phyloP scores from a whole-genome alignment of 2,888 invertebrate genomes.

The Bembecia ichneumoniformis region DNA sequence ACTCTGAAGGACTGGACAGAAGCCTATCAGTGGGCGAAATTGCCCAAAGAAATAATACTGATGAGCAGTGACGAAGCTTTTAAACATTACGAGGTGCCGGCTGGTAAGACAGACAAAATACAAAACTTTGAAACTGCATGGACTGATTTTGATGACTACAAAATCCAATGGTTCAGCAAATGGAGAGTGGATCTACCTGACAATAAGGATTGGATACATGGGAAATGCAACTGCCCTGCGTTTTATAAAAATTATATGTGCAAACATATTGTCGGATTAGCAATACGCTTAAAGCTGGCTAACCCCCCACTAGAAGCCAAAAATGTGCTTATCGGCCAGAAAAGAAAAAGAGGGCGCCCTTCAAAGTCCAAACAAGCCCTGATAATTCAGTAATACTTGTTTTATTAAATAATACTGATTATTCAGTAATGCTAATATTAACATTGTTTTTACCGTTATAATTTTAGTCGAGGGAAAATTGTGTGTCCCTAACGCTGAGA shows the following conservation, averaged over 20 bases:
- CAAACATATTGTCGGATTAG: background rate
- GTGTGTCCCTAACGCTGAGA: no score
- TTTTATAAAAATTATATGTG: background rate
- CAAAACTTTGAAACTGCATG: background rate
- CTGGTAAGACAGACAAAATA: conserved; percentile 7
- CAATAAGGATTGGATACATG: background rate
- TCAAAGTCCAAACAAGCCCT: no score
- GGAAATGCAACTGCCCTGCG: background rate
- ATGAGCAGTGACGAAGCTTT: conserved; percentile 5
- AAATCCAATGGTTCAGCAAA: background rate
- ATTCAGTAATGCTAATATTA: no score
- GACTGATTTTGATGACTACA: background rate
- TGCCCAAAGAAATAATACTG: conserved; percentile 5
- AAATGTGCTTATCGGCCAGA: no score
- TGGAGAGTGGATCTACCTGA: background rate
- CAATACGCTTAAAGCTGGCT: no score
- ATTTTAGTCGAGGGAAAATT: no score
- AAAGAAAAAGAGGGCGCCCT: no score
- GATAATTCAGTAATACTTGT: no score
- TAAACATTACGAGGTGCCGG: conserved; percentile 8
- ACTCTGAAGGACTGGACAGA: conserved; percentile 12
- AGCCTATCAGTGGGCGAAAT: conserved; percentile 13
- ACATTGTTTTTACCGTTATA: no score
- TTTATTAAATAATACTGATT: no score
- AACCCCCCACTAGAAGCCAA: no score